A percentile compares a stretch with the other conserved stretches of the same genome.
Conservation (phyloP, 2,113 vertebrate genomes). For the Oxygymnocypris stewartii region DNA sequence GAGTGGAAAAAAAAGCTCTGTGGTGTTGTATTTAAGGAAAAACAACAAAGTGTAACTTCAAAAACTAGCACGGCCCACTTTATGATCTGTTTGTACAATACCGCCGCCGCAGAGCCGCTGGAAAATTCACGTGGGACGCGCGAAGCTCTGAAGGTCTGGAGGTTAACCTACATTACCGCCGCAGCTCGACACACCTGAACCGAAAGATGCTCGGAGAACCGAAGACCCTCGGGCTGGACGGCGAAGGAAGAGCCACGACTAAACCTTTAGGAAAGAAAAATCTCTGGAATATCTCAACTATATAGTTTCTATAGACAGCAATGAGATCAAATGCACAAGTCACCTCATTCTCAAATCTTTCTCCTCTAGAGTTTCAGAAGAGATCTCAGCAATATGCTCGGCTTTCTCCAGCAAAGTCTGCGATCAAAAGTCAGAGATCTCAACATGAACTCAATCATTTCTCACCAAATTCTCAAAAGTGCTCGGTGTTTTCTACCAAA, state of each 20-base stretch:
- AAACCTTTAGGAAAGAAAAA: background rate
- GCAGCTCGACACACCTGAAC: conserved; percentile 12
- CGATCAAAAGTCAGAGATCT: too few species aligned
- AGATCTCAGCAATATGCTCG: too few species aligned
- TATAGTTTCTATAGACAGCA: background rate
- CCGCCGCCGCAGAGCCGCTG: background rate
- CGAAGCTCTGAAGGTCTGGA: conserved; percentile 21
- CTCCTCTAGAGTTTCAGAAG: too few species aligned
- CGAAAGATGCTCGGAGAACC: conserved; percentile 27
- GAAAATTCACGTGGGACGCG: conserved; percentile 42
- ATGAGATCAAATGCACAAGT: too few species aligned
- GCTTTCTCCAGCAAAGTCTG: too few species aligned
- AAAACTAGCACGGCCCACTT: conserved; percentile 55
- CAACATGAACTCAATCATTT: too few species aligned
- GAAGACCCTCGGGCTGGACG: background rate
- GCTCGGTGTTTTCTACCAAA: too few species aligned
- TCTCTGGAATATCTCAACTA: background rate
- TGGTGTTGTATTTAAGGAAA: conserved; percentile 29
- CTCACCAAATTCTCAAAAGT: too few species aligned
- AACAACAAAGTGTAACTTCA: conserved; percentile 53
- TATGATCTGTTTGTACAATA: conserved; percentile 24
- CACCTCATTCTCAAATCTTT: too few species aligned
- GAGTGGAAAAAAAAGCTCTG: conserved; percentile 11
- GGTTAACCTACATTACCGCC: conserved; percentile 49
- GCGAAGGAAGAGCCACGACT: background rate